Evolutionary conservation across 2,113 vertebrate genomes (phyloP).

Genomic region (Atlantisia rogersi): DNA sequence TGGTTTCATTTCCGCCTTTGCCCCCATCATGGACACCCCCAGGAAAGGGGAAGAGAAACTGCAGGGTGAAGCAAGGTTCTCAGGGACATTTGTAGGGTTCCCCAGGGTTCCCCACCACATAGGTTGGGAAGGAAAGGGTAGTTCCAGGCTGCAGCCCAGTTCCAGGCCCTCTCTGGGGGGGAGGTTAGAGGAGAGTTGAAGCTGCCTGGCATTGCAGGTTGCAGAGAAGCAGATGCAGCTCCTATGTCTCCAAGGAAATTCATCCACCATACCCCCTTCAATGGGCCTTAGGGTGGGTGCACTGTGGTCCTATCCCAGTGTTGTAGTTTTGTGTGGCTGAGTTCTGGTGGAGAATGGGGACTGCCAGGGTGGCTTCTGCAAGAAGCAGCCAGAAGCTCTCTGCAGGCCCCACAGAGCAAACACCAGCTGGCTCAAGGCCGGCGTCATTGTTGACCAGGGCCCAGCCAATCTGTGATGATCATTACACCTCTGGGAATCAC

Average conservation of each 20-base stretch:
- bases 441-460: too few relatives aligned
- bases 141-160: not conserved
- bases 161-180: not conserved
- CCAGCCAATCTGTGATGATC: too few relatives aligned
- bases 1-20: not conserved
- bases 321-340: too few relatives aligned
- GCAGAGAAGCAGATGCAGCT: not conserved
- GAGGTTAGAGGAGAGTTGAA: not conserved
- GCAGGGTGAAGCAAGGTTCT: not conserved
- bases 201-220: not conserved
- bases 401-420: too few relatives aligned
- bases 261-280: not conserved
- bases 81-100: not conserved
- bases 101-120: not conserved
- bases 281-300: fast-evolving
- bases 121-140: not conserved
- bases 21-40: fast-evolving
- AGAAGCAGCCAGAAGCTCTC: too few relatives aligned
- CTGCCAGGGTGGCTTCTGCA: too few relatives aligned
- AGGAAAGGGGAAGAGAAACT: not conserved
- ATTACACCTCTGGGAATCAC: too few relatives aligned
- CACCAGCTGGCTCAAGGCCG: too few relatives aligned
- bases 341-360: too few relatives aligned
- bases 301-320: not conserved
- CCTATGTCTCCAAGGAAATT: not conserved